Evolutionary conservation across 2,797 vertebrate species (phyloP).

Genomic region (Lepilemur septentrionalis): DNA sequence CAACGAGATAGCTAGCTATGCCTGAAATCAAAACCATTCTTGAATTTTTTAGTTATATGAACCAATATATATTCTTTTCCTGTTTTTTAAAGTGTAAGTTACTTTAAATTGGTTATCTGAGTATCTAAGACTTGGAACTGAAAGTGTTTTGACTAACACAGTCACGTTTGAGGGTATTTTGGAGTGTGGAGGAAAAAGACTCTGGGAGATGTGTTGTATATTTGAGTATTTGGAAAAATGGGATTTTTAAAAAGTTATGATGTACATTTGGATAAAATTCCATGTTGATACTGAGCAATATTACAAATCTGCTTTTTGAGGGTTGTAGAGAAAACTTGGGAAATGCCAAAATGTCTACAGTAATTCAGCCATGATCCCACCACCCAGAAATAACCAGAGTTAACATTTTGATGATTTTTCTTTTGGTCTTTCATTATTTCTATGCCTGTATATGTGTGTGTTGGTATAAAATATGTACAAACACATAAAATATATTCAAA

Average conservation of each 20-base stretch:
- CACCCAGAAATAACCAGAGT: background rate
- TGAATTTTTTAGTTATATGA: constrained; percentile 11
- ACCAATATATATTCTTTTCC: background rate
- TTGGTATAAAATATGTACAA: background rate
- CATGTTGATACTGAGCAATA: background rate
- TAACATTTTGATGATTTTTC: background rate
- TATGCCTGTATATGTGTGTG: background rate
- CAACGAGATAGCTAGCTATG: background rate
- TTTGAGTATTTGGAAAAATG: background rate
- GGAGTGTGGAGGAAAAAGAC: background rate
- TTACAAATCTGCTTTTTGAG: background rate
- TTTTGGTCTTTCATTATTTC: background rate
- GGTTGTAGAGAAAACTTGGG: background rate
- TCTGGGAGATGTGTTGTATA: background rate
- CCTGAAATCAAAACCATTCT: constrained; percentile 2
- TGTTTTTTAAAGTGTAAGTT: background rate
- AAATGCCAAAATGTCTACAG: background rate
- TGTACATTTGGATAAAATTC: constrained; percentile 23
- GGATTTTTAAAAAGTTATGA: background rate
- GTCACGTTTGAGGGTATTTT: constrained; percentile 37
- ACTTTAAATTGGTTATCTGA: constrained; percentile 14
- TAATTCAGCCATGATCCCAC: background rate
- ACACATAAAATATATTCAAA: background rate
- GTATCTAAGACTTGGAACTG: constrained; percentile 47
- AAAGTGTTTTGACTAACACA: constrained; percentile 43